Percentiles rank a stretch among this genome's conserved stretches.
Evolutionary conservation across 2,888 invertebrate species (phyloP).

Genomic region (Panopea generosa): DNA sequence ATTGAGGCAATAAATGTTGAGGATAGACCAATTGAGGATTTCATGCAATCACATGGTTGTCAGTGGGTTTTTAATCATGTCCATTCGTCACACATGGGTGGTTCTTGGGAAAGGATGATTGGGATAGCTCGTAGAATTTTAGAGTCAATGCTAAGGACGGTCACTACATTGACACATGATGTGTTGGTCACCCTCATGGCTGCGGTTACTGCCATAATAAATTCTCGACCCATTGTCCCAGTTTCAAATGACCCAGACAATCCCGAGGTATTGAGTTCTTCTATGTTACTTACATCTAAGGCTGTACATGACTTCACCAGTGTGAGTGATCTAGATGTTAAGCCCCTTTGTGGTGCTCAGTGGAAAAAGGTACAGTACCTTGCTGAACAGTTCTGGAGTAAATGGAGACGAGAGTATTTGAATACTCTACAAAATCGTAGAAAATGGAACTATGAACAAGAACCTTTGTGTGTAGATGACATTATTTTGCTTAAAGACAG

Average conservation of each 20-base stretch:
- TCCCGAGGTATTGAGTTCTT: slow-evolving; percentile 39
- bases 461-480: slow-evolving; percentile 29
- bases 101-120: slow-evolving; percentile 54
- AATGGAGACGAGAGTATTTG: slow-evolving; percentile 27
- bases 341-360: slow-evolving; percentile 21
- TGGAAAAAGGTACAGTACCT: slow-evolving; percentile 43
- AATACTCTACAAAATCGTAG: slow-evolving; percentile 20
- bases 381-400: slow-evolving; percentile 33
- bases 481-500: slow-evolving; percentile 33
- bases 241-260: slow-evolving; percentile 35
- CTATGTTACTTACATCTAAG: slow-evolving; percentile 38
- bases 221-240: slow-evolving; percentile 35
- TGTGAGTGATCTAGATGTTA: neutral
- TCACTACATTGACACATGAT: slow-evolving; percentile 20
- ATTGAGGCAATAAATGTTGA: slow-evolving; percentile 37
- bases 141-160: slow-evolving; percentile 28
- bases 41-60: slow-evolving; percentile 15
- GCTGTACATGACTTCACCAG: neutral
- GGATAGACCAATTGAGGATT: slow-evolving; percentile 15
- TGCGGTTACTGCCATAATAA: slow-evolving; percentile 34
- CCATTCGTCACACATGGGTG: slow-evolving; percentile 62
- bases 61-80: slow-evolving; percentile 42
- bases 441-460: slow-evolving; percentile 15
- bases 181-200: slow-evolving; percentile 33
- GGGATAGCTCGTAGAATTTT: slow-evolving; percentile 39